A percentile compares a stretch with the other conserved stretches of the same genome.
Evolutionary conservation across 2,888 invertebrate genomes (phyloP).

Genomic region (Eupelmus urozonus): DNA sequence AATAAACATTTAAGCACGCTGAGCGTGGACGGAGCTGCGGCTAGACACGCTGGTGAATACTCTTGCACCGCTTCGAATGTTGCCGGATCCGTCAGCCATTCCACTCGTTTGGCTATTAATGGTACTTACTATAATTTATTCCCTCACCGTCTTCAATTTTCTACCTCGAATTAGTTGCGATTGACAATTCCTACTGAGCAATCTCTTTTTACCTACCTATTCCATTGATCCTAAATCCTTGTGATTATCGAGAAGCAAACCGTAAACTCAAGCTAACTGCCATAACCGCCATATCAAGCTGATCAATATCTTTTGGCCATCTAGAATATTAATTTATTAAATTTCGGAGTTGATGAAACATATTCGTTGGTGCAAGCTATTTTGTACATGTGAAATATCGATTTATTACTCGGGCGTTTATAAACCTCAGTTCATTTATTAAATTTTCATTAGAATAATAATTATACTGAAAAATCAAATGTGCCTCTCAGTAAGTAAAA

Average conservation of each 20-base stretch:
- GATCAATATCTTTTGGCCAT: background rate
- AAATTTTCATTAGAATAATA: no score
- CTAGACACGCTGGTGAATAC: conserved; percentile 86
- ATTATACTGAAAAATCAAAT: no score
- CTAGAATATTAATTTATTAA: no score
- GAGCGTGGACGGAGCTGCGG: conserved; percentile 84
- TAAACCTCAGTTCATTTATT: no score
- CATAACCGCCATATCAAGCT: conserved; percentile 59
- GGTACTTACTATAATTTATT: conserved; percentile 81
- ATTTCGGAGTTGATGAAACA: no score
- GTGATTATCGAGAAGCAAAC: background rate
- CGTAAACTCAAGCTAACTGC: conserved; percentile 11
- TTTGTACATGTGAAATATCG: no score
- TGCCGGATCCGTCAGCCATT: conserved; percentile 84
- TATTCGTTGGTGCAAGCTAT: no score
- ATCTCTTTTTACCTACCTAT: no score
- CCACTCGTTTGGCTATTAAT: conserved; percentile 85
- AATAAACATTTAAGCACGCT: conserved; percentile 83
- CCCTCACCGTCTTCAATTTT: background rate
- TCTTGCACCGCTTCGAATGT: conserved; percentile 86
- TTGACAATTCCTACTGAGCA: no score
- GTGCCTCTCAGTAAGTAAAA: background rate
- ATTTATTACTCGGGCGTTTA: no score
- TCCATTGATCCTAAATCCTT: no score
- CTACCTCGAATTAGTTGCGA: no score